These are phyloP conservation scores for Leptinotarsa peninsularis DNA, from an alignment of 2,888 invertebrate genomes.

Conservation along the genomic window DNA sequence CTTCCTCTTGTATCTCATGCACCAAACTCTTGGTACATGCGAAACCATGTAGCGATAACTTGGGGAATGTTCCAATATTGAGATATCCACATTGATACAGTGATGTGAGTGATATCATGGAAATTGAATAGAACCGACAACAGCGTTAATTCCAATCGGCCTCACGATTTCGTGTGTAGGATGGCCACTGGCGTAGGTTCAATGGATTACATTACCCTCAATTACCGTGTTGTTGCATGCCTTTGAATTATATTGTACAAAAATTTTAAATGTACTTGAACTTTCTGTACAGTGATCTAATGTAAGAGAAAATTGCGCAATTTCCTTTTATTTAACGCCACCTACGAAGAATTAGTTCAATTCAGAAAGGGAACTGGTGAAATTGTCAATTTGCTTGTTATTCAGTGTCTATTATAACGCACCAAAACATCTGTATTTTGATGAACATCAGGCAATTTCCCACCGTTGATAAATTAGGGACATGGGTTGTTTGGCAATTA, in stretches of 20 bases:
- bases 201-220: slow-evolving; percentile 18
- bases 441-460: neutral
- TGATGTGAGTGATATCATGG: neutral
- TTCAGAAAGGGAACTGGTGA: slow-evolving; percentile 4
- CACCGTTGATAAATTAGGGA: neutral
- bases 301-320: slow-evolving; percentile 9
- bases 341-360: slow-evolving; percentile 11
- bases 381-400: slow-evolving; percentile 4
- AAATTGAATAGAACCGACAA: slow-evolving; percentile 8
- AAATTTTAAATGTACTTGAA: slow-evolving; percentile 14
- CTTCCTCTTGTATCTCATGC: too few species aligned
- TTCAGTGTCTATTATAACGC: neutral
- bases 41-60: neutral
- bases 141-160: neutral
- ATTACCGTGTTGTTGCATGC: slow-evolving; percentile 17
- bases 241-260: slow-evolving; percentile 16
- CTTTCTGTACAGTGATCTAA: slow-evolving; percentile 18
- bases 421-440: neutral
- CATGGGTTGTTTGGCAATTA: neutral
- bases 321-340: slow-evolving; percentile 10
- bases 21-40: neutral
- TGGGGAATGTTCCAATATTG: neutral
- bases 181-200: slow-evolving; percentile 19
- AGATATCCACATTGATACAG: neutral
- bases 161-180: slow-evolving; percentile 19